Conservation (phyloP, 2,797 vertebrate genomes). For the Pachyuromys duprasi region DNA sequence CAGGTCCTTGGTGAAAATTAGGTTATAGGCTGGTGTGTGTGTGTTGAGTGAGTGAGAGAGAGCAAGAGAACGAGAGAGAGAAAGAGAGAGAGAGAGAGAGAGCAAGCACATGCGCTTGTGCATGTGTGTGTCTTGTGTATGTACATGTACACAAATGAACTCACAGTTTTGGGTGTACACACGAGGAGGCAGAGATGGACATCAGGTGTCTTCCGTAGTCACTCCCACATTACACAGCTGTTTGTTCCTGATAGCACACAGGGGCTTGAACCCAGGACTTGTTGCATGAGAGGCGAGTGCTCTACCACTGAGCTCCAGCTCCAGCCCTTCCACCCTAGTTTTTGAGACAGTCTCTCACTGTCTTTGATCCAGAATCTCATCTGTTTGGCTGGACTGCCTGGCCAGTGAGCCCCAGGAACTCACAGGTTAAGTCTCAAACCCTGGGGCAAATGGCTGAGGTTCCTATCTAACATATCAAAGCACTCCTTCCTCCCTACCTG, state of each 20-base stretch:
- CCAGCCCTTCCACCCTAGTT: not conserved
- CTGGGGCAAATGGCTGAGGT: not conserved
- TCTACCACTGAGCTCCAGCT: not conserved
- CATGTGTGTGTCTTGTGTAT: not conserved
- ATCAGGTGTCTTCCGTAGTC: not conserved
- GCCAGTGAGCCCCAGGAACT: not conserved
- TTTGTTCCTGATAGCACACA: not conserved
- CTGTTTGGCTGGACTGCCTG: not conserved
- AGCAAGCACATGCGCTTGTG: not conserved
- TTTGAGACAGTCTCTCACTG: not conserved
- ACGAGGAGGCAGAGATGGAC: not conserved
- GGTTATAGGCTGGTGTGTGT: not conserved
- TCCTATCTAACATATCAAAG: not conserved
- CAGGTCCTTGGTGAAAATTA: constrained; percentile 30
- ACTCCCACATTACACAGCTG: not conserved
- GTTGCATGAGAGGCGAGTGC: not conserved
- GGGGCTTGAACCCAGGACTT: not conserved
- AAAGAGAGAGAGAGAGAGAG: not conserved
- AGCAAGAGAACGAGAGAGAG: too few relatives aligned
- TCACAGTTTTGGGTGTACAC: not conserved
- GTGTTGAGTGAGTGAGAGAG: not conserved
- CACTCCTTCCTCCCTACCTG: not conserved
- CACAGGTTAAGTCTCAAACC: not conserved
- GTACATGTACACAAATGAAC: not conserved
- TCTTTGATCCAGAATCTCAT: not conserved